phyloP scores from a whole-genome alignment of 2,888 invertebrate genomes.

The Ophion obscuratus region DNA sequence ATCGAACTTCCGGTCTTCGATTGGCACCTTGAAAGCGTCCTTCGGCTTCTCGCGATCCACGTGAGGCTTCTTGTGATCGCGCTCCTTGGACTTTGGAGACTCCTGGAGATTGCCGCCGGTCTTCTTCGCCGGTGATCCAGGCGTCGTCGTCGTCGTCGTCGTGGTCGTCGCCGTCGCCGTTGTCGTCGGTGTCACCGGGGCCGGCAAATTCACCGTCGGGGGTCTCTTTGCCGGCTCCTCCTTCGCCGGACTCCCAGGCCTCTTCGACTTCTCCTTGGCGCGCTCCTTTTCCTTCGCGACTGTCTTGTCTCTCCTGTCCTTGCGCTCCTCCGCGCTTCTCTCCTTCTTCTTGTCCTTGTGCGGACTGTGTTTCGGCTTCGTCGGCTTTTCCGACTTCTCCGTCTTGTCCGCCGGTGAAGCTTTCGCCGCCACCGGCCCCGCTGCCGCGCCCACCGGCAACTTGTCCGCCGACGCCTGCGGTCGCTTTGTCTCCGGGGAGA shows the following conservation, averaged over 20 bases:
- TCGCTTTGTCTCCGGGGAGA: slow-evolving; percentile 89
- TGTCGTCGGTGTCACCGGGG: slow-evolving; percentile 70
- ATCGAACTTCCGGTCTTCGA: slow-evolving; percentile 85
- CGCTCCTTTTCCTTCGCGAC: slow-evolving; percentile 86
- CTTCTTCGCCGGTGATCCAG: slow-evolving; percentile 72
- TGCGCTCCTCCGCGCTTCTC: slow-evolving; percentile 83
- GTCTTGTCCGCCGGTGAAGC: slow-evolving; percentile 85
- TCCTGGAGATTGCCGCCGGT: neutral
- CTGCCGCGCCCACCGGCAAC: slow-evolving; percentile 2
- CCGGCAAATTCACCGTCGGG: neutral
- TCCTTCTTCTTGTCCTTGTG: slow-evolving; percentile 85
- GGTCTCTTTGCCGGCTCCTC: slow-evolving; percentile 70
- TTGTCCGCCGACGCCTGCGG: slow-evolving; percentile 76
- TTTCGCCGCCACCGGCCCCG: slow-evolving; percentile 73
- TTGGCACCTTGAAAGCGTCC: slow-evolving; percentile 83
- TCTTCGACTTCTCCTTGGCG: slow-evolving; percentile 85
- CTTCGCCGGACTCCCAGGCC: slow-evolving; percentile 84
- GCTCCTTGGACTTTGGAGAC: slow-evolving; percentile 81
- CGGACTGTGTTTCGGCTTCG: slow-evolving; percentile 85
- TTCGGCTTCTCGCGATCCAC: slow-evolving; percentile 82
- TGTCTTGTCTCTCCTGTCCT: slow-evolving; percentile 85
- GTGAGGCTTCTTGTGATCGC: slow-evolving; percentile 80
- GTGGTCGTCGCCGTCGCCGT: slow-evolving; percentile 57
- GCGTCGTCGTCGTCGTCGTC: slow-evolving; percentile 29
- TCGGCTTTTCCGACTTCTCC: slow-evolving; percentile 85